Base-by-base conservation (phyloP, 1,140 invertebrate species). In the Brachionus manjavacas region DNA sequence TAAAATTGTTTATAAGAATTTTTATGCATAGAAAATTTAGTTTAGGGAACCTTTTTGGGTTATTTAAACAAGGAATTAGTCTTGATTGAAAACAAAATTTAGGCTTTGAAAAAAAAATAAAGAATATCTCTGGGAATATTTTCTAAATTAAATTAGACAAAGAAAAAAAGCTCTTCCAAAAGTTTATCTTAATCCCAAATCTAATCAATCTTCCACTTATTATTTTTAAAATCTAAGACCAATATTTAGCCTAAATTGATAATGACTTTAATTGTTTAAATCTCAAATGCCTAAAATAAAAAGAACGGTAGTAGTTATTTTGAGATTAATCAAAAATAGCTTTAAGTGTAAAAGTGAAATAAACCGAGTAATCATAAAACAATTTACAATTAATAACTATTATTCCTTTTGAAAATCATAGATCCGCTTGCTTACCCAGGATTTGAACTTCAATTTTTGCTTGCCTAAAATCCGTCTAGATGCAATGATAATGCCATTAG, bases 111-210 rank as follows among this genome's bases (percentile, higher is more conserved):
- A 46, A 46, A 46, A 60, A 60, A 7, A 14, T 39, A 68, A 68
- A 68, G 25, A 39, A 39, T 31, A 68, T 31, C 31, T 68, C 31
- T 68, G 25, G 31, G 66, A 39, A 68, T 68, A 31, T 68, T 68
- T 68, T 68, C 25, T 68, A 68, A 68, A 68, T 68, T 39, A 28
- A 68, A 68, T 68, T 68, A 68, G 66, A 68, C 66, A 68, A 68
- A 68, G 14, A 68, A 68, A 68, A 68, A 39, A 68, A 68, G 11
- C 31, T 68, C 66, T 35, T 68, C 25, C 39, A 31, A 28, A 31
- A 16, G 12, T 68, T 68, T 31, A 68, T 68, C 31, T 39, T 35
- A 31, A 28, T 68, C 66, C 66, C 66, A 31, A 68, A 68, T 68
- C 66, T 68, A 68, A 68, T 68, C 66, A 68, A 68, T 31, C 66